A percentile compares a stretch with the other conserved stretches of the same genome.
phyloP scores from a whole-genome alignment of 1,140 invertebrate genomes.

The Araneus ventricosus region DNA sequence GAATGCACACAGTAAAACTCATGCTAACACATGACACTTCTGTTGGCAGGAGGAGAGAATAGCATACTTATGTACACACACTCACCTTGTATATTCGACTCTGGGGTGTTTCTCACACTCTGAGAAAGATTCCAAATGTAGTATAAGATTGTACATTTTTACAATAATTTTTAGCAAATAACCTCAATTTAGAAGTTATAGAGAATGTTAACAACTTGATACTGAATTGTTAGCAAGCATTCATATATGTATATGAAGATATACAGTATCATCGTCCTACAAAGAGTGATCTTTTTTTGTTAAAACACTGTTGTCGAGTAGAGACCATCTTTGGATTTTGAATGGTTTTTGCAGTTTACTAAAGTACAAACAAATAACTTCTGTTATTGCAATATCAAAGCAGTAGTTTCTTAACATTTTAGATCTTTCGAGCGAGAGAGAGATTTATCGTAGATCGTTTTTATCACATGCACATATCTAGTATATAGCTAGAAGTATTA shows the following conservation, averaged over 20 bases:
- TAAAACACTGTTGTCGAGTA: conserved; percentile 71
- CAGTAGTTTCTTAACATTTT: conserved; percentile 75
- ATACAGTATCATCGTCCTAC: conserved; percentile 75
- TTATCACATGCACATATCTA: conserved; percentile 76
- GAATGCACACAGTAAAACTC: conserved; percentile 99
- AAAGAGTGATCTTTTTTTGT: conserved; percentile 73
- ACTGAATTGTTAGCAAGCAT: conserved; percentile 73
- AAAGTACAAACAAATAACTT: conserved; percentile 75
- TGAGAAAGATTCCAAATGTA: conserved; percentile 59
- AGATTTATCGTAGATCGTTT: conserved; percentile 73
- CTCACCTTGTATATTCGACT: conserved; percentile 70
- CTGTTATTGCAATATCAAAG: conserved; percentile 76
- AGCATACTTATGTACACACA: conserved; percentile 39
- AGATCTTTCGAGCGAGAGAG: conserved; percentile 68
- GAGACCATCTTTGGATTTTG: conserved; percentile 61
- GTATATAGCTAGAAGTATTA: conserved; percentile 74
- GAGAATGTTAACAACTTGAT: conserved; percentile 73
- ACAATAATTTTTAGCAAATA: conserved; percentile 70
- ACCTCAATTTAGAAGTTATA: conserved; percentile 73
- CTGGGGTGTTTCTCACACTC: conserved; percentile 28
- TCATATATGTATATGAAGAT: conserved; percentile 71
- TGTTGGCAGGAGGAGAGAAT: conserved; percentile 33
- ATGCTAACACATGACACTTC: conserved; percentile 80
- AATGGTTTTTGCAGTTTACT: conserved; percentile 74
- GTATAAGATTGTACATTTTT: conserved; percentile 72